Base-by-base conservation (phyloP, 1,140 invertebrate species). In the Bombus confusus region DNA sequence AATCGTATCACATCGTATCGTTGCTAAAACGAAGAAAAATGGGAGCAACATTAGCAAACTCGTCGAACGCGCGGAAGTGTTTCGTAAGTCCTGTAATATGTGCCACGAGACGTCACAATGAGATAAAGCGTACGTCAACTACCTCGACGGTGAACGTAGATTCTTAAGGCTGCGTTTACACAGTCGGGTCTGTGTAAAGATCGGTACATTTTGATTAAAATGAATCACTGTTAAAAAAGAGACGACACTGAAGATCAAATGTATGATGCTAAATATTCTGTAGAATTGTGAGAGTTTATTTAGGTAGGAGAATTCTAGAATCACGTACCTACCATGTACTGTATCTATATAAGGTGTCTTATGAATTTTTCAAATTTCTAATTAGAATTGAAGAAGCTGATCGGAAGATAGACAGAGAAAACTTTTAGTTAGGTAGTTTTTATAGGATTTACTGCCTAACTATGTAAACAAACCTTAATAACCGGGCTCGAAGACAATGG, bases 401-500 rank as follows among this genome's bases (percentile, higher is more conserved):
- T 28, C 12, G 1, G 3, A 12, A n/a, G 25, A 71, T 74, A 18
- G 6, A 15, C 13, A 4, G n/a, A 15, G 0, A 15, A 37, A 59
- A 59, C 15, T 43, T 13, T 76, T 37, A 3, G 39, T n/a, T 1
- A 2, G 25, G 1, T 39, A 25, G n/a, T 9, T 43, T 43, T n/a
- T n/a, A 4, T 13, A 13, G 13, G 13, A 15, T 13, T 62, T 43
- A 59, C 18, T 9, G 57, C 15, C 28, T 12, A 31, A 28, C 52
- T 3, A 25, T n/a, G 31, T 39, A 77, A 83, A 77, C 80, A 41
- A 15, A 15, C 28, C 31, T 62, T 59, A 68, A 69, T 69, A 77
- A 52, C 71, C 72, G 4, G 41, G 31, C 72, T 47, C 15, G 47
- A 68, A 71, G 68, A 89, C 88, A 89, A 89, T 89, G 47, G 86